Evolutionary conservation across 2,113 vertebrate genomes (phyloP).

Genomic region (Tachysurus fulvidraco): DNA sequence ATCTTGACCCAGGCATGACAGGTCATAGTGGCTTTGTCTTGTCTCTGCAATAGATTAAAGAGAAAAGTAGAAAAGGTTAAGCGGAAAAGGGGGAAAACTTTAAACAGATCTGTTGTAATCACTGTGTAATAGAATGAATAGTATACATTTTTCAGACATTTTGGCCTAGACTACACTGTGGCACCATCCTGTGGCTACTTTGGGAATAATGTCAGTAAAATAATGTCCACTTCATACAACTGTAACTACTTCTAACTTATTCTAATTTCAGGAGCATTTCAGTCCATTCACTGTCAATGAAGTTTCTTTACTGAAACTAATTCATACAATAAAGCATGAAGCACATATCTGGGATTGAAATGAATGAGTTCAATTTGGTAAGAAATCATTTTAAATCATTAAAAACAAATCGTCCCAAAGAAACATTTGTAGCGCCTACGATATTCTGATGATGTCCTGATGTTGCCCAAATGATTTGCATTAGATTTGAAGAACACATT

Average conservation of each 20-base stretch:
- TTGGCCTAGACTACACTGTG: background rate
- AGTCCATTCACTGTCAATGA: background rate
- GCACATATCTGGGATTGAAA: background rate
- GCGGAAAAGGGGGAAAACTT: background rate
- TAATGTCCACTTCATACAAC: background rate
- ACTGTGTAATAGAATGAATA: background rate
- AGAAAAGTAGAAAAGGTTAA: conserved; percentile 18
- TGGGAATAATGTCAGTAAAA: background rate
- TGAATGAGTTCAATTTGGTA: no score
- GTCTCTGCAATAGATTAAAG: conserved; percentile 75
- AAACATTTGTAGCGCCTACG: background rate
- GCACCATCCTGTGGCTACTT: conserved; percentile 25
- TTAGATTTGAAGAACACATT: background rate
- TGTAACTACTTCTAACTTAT: background rate
- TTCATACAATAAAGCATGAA: background rate
- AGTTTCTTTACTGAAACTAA: background rate
- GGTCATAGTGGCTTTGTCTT: conserved; percentile 63
- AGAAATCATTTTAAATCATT: background rate
- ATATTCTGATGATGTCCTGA: background rate
- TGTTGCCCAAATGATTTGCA: background rate
- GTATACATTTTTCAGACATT: background rate
- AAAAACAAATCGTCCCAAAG: background rate
- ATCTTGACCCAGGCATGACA: conserved; percentile 69
- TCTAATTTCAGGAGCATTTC: background rate
- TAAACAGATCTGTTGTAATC: background rate